Evolutionary conservation across 2,888 invertebrate genomes (phyloP).

Genomic region (Standfussiana lucernea): DNA sequence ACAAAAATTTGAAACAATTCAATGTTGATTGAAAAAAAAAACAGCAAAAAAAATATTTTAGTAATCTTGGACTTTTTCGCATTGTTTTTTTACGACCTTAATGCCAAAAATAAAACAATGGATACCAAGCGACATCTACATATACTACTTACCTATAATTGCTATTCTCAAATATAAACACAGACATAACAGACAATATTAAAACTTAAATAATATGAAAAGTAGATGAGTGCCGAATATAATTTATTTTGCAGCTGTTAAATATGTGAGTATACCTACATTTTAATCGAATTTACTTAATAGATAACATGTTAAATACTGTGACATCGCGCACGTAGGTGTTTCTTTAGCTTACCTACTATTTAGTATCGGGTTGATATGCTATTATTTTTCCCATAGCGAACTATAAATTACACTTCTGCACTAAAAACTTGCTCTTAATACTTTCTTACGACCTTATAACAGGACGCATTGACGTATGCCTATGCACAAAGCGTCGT

Average conservation of each 20-base stretch:
- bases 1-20: background rate
- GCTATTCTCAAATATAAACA: constrained; percentile 3
- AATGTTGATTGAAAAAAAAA: background rate
- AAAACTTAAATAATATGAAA: background rate
- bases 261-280: too few relatives aligned
- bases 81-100: background rate
- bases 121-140: background rate
- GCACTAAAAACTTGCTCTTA: background rate
- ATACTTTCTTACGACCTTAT: background rate
- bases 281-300: background rate
- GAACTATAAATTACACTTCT: background rate
- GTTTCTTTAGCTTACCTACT: background rate
- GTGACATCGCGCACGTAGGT: background rate
- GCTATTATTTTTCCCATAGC: background rate
- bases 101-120: constrained; percentile 1
- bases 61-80: background rate
- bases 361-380: background rate
- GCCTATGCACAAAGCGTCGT: too few relatives aligned
- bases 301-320: background rate
- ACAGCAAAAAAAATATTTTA: background rate
- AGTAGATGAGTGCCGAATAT: background rate
- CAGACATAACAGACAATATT: background rate
- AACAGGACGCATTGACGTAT: too few relatives aligned
- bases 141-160: too few relatives aligned
- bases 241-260: constrained; percentile 3